Evolutionary conservation across 2,888 invertebrate genomes (phyloP).

Genomic region (Microctonus aethiopoides): DNA sequence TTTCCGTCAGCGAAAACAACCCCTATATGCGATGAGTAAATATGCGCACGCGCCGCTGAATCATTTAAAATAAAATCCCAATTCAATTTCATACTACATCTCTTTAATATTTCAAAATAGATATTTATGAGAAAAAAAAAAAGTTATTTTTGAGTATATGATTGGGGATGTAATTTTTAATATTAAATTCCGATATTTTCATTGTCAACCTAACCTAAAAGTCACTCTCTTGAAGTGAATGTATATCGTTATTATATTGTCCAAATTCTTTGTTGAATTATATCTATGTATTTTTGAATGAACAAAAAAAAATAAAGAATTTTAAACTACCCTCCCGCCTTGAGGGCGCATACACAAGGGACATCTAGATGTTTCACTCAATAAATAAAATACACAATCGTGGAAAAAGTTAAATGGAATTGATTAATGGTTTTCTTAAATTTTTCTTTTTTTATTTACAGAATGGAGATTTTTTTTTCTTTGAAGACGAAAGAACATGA

Average conservation of each 20-base stretch:
- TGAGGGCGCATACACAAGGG: conserved; percentile 4
- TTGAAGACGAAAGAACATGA: neutral
- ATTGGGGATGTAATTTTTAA: too few species aligned
- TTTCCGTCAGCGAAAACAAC: conserved; percentile 51
- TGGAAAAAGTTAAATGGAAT: neutral
- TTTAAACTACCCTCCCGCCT: conserved; percentile 2
- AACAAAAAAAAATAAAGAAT: neutral
- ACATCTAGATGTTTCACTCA: neutral
- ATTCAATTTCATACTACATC: too few species aligned
- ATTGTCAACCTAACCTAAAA: too few species aligned
- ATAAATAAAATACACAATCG: neutral
- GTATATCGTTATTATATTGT: neutral
- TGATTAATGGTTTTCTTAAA: neutral
- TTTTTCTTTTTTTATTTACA: neutral
- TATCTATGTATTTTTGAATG: neutral
- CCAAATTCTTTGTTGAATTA: neutral
- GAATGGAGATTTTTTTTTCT: neutral
- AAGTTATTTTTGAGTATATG: too few species aligned
- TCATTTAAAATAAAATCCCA: conserved; percentile 14
- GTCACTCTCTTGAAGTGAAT: too few species aligned
- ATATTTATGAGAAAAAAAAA: too few species aligned
- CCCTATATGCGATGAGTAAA: conserved; percentile 28
- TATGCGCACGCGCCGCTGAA: conserved; percentile 18
- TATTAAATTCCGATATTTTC: too few species aligned
- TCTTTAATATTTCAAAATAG: neutral